Conservation (phyloP, 1,140 invertebrate genomes). For the Capitella teleta region DNA sequence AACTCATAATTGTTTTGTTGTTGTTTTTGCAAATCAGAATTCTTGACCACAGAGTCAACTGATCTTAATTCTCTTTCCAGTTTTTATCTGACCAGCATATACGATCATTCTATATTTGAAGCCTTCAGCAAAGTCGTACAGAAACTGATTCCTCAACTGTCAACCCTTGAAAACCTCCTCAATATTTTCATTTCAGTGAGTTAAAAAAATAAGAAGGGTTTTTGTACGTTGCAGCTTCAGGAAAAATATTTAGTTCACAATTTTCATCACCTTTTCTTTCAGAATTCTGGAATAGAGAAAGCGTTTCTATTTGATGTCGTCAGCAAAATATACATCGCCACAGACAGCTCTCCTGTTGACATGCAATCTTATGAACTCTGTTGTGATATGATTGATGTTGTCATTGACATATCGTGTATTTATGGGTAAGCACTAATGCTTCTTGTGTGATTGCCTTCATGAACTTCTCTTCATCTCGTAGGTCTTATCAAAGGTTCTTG, state of each 20-base stretch:
- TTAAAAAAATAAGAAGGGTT: conserved; percentile 17
- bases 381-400: conserved; percentile 99
- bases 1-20: no score
- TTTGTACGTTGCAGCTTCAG: background rate
- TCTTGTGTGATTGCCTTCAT: background rate
- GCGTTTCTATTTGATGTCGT: conserved; percentile 97
- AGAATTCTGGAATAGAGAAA: conserved; percentile 97
- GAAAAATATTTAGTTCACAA: background rate
- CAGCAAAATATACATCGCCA: conserved; percentile 98
- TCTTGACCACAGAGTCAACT: no score
- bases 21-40: no score
- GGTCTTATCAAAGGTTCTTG: no score
- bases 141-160: conserved; percentile 93
- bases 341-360: conserved; percentile 96
- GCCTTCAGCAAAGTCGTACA: conserved; percentile 99
- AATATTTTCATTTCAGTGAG: conserved; percentile 97
- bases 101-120: conserved; percentile 99
- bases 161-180: conserved; percentile 93
- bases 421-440: conserved; percentile 65
- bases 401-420: conserved; percentile 96
- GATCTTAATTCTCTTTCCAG: conserved; percentile 39
- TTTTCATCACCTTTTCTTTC: conserved; percentile 14
- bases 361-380: conserved; percentile 99
- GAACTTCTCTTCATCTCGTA: no score
- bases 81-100: conserved; percentile 97